Base-by-base conservation (phyloP, 2,113 vertebrate species). In the Poeciliopsis occidentalis region DNA sequence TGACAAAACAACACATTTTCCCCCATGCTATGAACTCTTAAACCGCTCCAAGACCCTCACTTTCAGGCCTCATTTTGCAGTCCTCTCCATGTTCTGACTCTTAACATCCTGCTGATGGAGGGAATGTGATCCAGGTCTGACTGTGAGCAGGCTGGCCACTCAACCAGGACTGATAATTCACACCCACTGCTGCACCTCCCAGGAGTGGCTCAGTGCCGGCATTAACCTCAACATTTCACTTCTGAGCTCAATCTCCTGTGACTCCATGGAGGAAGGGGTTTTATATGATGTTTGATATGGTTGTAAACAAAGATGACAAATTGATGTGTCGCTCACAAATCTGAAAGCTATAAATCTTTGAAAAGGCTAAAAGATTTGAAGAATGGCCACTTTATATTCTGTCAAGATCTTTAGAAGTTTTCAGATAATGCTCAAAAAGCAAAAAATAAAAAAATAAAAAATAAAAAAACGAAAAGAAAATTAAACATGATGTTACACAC, bases 91-190 rank as follows among this genome's bases (percentile, higher is more conserved):
- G 80, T 79, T 87, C 66, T 73, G 67, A 78, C 79, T 87, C 73
- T 85, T 82, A 81, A 86, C 87, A 80, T 85, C 86, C 83, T 80
- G 79, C 88, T 89, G 85, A 86, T 73, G 69, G 76, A 86, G 67
- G 80, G 37, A 86, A 86, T 81, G 83, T 71, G 75, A 86, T 91
- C 73, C 71, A 2, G 81, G 72, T 77, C 79, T 87, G 85, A 84
- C 87, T 77, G 78, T 77, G 29, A 81, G 86, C 79, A 85, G 76
- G 76, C 71, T 71, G 86, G 69, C 75, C 76, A 79, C 78, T 64
- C 78, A 87, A 73, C 81, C 39, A 27, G 78, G 64, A 78, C 62
- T 67, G 89, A 89, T 89, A 85, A 88, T 71, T 88, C 77, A 47
- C 62, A 67, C 80, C 82, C 73, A 75, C 60, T 41, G 81, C 66